phyloP scores from a whole-genome alignment of 1,140 invertebrate species.

The Pachypsylla venusta region DNA sequence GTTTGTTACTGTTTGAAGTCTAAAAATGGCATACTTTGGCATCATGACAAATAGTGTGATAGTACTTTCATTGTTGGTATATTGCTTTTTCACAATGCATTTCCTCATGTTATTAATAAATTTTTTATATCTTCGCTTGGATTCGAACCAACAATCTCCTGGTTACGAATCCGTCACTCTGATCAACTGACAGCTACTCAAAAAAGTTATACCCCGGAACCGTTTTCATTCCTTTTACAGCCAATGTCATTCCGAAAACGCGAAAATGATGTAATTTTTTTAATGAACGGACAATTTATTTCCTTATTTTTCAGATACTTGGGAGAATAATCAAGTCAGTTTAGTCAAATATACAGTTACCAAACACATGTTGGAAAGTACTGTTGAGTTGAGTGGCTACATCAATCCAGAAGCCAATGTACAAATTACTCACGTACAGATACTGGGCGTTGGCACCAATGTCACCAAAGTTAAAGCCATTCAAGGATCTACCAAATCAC shows the following conservation, averaged over 20 bases:
- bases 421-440: background rate
- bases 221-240: background rate
- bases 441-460: background rate
- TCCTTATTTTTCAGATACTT: background rate
- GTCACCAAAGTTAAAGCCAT: background rate
- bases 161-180: no score
- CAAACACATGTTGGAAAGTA: background rate
- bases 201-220: background rate
- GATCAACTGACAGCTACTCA: background rate
- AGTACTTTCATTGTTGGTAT: no score
- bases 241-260: background rate
- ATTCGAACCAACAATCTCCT: no score
- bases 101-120: no score
- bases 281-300: background rate
- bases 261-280: background rate
- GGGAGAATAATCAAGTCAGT: background rate
- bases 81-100: no score
- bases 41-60: no score
- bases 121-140: no score
- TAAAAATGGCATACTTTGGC: no score
- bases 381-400: background rate
- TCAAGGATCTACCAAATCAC: background rate
- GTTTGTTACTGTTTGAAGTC: no score
- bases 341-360: background rate
- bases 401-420: background rate